Evolutionary conservation across 2,113 vertebrate species (phyloP), one percentile per base, ranked within the genome.

Genomic region (Dolichotis patagonum): DNA sequence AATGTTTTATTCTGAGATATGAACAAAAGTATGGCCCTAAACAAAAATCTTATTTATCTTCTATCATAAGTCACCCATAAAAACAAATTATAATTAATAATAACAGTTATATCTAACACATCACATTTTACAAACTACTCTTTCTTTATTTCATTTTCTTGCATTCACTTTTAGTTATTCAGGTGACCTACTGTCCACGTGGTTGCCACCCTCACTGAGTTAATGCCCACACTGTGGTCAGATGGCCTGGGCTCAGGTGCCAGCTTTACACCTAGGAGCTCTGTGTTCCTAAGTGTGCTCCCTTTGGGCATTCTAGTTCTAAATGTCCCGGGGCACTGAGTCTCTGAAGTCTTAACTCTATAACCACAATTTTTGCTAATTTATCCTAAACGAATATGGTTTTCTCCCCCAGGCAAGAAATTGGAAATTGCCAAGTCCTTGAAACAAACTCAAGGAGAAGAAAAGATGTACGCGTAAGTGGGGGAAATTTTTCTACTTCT

Each of bases 401-500:
- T 94, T 94, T 26, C 17, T 60, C 19, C 32, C 35, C 71, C 78
- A 98, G 97, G 85, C 52, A 96, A 95, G 54, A 97, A 85, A 65
- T 83, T 69, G 63, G 4, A 96, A 77, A 52, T 96, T 26, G 11
- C 81, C 71, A 96, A 88, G n/a, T 2, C 87, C 60, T 62, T 71
- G 71, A 93, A 85, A 56, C 69, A 78, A 43, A 85, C 54, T 3
- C 81, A 22, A 56, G 69, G 93, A 26, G 96, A 96, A 85, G 97
- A 98, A 91, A 96, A n/a, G 26, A 97, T 85, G 92, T 98, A 98
- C n/a, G 97, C 96, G 97, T 98, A 97, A 98, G 97, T 97, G 28
- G 5, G 9, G 28, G 46, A 28, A 63, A 63, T 19, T 54, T 52
- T 63, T 52, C 28, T 32, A 49, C 38, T 54, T 78, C 62, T 80